Conservation (phyloP, 2,113 vertebrate species). For the Paradoxurus hermaphroditus region DNA sequence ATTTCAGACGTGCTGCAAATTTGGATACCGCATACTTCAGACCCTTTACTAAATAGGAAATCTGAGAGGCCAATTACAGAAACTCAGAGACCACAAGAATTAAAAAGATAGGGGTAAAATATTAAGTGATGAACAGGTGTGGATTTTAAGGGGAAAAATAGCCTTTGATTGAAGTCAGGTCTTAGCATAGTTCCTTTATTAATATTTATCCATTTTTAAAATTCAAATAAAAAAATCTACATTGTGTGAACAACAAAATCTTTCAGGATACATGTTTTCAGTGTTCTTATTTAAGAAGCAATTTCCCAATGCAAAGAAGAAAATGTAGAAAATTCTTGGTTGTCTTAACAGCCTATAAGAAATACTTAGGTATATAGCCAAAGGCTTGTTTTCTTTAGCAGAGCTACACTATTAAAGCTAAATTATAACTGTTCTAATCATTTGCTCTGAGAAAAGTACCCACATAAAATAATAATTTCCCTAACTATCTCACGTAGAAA, state of each 20-base stretch:
- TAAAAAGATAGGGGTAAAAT: background rate
- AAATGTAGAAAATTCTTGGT: background rate
- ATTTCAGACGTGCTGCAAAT: constrained; percentile 47
- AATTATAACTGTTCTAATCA: background rate
- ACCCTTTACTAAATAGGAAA: constrained; percentile 17
- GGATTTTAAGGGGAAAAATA: background rate
- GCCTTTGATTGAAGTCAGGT: background rate
- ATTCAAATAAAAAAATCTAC: background rate
- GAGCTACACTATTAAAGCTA: background rate
- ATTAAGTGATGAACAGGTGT: background rate
- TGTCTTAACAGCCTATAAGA: background rate
- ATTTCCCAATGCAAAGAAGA: background rate
- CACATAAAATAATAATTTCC: background rate
- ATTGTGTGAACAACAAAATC: background rate
- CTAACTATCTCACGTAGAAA: background rate
- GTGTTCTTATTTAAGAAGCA: background rate
- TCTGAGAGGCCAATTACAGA: constrained; percentile 27
- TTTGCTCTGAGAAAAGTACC: background rate
- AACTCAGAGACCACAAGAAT: background rate
- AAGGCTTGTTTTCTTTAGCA: background rate
- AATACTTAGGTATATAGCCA: background rate
- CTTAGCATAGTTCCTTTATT: background rate
- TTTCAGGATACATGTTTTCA: background rate
- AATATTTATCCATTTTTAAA: background rate
- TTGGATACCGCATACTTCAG: constrained; percentile 28